phyloP scores from a whole-genome alignment of 2,113 vertebrate genomes.

The Struthidea cinerea region DNA sequence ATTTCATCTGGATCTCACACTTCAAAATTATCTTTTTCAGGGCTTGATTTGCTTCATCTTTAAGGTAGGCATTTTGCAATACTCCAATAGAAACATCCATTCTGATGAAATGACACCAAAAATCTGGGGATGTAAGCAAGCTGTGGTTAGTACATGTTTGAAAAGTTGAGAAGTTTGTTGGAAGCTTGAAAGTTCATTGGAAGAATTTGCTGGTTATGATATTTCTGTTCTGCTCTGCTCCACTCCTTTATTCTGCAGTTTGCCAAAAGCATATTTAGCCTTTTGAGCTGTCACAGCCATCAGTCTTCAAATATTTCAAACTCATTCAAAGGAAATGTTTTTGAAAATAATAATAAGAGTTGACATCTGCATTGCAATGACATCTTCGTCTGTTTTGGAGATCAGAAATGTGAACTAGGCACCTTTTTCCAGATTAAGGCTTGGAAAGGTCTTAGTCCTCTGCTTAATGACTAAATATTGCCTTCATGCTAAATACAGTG shows the following conservation, averaged over 20 bases:
- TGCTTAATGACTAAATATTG: not conserved
- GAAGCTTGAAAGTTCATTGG: not conserved
- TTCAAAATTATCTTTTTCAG: not conserved
- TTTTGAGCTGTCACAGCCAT: not conserved
- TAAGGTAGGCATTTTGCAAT: not conserved
- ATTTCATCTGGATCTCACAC: not conserved
- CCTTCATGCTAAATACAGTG: not conserved
- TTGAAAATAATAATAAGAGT: not conserved
- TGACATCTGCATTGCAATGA: not conserved
- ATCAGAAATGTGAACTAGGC: not conserved
- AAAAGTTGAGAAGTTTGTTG: not conserved
- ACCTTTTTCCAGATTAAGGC: not conserved
- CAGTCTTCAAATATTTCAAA: not conserved
- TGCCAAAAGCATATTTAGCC: not conserved
- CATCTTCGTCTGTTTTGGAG: not conserved
- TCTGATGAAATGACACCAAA: not conserved
- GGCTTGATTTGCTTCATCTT: not conserved
- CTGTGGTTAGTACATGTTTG: not conserved
- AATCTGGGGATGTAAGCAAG: not conserved
- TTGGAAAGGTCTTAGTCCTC: not conserved
- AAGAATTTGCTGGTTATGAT: not conserved
- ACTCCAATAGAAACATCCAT: not conserved
- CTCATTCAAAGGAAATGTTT: not conserved
- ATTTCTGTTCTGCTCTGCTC: not conserved
- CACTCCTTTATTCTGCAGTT: not conserved